Base-by-base conservation (phyloP, 1,140 invertebrate genomes). In the Drosophila sulfurigaster region DNA sequence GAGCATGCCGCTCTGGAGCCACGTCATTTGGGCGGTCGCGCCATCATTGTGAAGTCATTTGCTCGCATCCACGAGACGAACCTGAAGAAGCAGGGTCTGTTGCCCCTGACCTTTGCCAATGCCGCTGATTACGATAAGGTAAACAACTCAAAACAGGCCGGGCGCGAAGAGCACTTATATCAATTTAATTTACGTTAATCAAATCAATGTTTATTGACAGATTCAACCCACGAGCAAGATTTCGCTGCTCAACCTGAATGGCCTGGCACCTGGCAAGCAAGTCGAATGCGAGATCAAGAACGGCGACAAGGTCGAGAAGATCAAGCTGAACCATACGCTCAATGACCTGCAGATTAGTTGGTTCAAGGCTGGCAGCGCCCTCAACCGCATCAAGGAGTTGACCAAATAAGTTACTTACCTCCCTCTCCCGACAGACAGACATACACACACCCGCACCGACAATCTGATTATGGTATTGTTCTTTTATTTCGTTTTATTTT, bases 21-120 rank as follows among this genome's bases (percentile, higher is more conserved):
- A 1, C 93, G 97, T 73, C 96, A 97, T 91, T 94, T 97, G 3
- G 96, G 96, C 46, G 99, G 98, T 4, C 94, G 98, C 38, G 99
- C 99, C 45, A 99, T 99, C 88, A 99, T 99, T 92, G 98, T 99
- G 32, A 99, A 99, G 93, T 99, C 98, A 62, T 99, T 99, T 94
- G 99, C 99, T 54, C 96, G 99, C 92, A 99, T 99, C 92, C 99
- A 99, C 93, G 99, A 99, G 94, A 99, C 99, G 0, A 99, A 99
- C 93, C 93, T 99, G 82, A 99, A 99, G 94, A 99, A 99, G 92
- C 99, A 99, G 92, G 99, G 99, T 75, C 92, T 99, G 90, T 94
- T 99, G 63, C 99, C 99, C 1, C 93, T 99, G 45, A 99, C 99
- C 0, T 99, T 99, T 93, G 95, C 96, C 13, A 96, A 99, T 93